Evolutionary conservation across 2,888 invertebrate species (phyloP), one percentile per base, ranked within the genome.

Genomic region (Amiota communis): DNA sequence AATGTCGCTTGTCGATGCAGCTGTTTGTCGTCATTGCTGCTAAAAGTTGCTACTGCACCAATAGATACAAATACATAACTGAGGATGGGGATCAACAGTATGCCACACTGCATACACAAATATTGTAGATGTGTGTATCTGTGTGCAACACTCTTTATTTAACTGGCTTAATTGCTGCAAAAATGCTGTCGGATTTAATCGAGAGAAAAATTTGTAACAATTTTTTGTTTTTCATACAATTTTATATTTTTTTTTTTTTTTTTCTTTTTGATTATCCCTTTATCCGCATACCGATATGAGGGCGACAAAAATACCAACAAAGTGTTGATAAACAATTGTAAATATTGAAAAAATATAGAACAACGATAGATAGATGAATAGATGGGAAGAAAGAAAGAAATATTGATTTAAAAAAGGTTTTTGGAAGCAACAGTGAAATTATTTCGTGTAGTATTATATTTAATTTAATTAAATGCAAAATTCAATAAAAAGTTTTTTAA

Each of bases 71-170:
- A n/a, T n/a, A n/a, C n/a, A n/a, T n/a, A n/a, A 51, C 53, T 6
- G 12, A 36, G 36, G 2, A 36, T 36, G 36, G 6, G 36, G 36
- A 36, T 36, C 36, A 36, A 36, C 4, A 36, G 36, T 36, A 4
- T 36, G 3, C 36, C 36, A 36, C 8, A 51, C 71, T 47, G 64
- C 49, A 67, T 49, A 77, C 84, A 84, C 84, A 84, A 85, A 84
- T 49, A 49, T 63, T 59, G 59, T 51, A 6, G 36, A 36, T 36
- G 36, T 36, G 23, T 61, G 61, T 23, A 20, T 84, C 82, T 80
- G 85, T 83, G 83, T 77, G 75, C 84, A 85, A 76, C 36, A 36
- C 78, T 85, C 85, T 83, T 83, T 81, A 85, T 86, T 84, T 83
- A 84, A 81, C 84, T 77, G 78, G 75, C 82, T 84, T 85, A 86